These are phyloP conservation scores for Cyprinodon tularosa DNA, from an alignment of 2,113 vertebrate species.

Conservation along the genomic window DNA sequence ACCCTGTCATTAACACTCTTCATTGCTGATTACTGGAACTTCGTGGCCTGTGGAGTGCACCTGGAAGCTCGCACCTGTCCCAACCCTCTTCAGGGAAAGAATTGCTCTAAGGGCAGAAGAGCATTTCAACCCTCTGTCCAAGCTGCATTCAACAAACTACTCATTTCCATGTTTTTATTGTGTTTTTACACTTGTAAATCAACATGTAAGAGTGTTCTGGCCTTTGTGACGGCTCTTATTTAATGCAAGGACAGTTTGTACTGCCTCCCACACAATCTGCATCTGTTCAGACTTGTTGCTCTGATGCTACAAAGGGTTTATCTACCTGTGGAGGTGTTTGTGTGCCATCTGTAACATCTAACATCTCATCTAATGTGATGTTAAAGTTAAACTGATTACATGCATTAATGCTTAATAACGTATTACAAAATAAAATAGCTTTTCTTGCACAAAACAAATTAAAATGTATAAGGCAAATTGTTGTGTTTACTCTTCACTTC, in stretches of 20 bases:
- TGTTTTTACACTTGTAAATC: conserved; percentile 68
- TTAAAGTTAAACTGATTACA: conserved; percentile 22
- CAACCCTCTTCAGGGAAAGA: conserved; percentile 29
- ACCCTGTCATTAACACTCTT: conserved; percentile 72
- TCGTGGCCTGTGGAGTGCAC: conserved; percentile 74
- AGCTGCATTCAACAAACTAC: conserved; percentile 24
- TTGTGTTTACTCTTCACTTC: no score
- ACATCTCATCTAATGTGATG: conserved; percentile 18
- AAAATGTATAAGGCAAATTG: background rate
- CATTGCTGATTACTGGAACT: conserved; percentile 64
- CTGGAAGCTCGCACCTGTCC: conserved; percentile 77
- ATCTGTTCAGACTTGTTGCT: conserved; percentile 51
- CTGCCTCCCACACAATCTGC: conserved; percentile 13
- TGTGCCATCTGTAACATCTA: conserved; percentile 3
- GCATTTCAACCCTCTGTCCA: conserved; percentile 22
- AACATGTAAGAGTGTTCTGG: conserved; percentile 62
- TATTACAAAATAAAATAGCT: conserved; percentile 24
- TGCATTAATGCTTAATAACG: conserved; percentile 29
- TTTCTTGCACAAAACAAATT: conserved; percentile 2
- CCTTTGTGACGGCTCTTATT: conserved; percentile 50
- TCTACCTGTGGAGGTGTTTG: background rate
- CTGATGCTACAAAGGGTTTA: conserved; percentile 6
- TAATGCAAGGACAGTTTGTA: conserved; percentile 48
- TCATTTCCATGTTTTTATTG: conserved; percentile 60
- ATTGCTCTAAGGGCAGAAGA: conserved; percentile 37